These are phyloP conservation scores for Reticulitermes speratus DNA, from an alignment of 1,140 invertebrate species.

Conservation along the genomic window DNA sequence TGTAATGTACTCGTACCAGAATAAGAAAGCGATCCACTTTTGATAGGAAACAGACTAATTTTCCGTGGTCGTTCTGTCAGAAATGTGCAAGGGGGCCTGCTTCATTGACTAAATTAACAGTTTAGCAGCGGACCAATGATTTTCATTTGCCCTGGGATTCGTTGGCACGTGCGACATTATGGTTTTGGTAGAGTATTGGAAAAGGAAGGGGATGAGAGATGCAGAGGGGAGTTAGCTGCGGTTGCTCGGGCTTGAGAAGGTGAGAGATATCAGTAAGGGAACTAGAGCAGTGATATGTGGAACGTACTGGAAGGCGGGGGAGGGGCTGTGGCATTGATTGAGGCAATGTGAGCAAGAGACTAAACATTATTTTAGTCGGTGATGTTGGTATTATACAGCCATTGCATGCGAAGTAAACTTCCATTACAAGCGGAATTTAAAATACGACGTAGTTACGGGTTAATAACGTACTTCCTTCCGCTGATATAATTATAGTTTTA, in stretches of 20 bases:
- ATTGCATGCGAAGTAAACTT: background rate
- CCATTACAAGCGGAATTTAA: background rate
- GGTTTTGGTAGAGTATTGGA: conserved; percentile 14
- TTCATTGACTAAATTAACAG: conserved; percentile 28
- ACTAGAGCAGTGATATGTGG: background rate
- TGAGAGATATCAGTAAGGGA: background rate
- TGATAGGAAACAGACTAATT: background rate
- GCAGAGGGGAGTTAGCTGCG: background rate
- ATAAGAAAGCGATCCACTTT: background rate
- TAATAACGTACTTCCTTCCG: background rate
- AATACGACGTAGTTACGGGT: background rate
- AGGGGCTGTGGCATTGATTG: background rate
- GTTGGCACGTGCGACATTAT: background rate
- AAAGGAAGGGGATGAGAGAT: background rate
- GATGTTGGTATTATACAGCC: background rate
- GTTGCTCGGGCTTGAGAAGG: background rate
- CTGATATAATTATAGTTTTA: background rate
- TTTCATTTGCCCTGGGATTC: conserved; percentile 25
- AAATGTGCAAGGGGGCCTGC: background rate
- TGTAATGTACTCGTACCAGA: background rate
- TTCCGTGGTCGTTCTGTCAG: background rate
- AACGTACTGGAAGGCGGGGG: background rate
- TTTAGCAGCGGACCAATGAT: conserved; percentile 13
- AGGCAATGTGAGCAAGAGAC: background rate
- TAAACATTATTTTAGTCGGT: background rate